Base-by-base conservation (phyloP, 53 echinoderm and acorn worm species). In the Arbacia lixula region DNA sequence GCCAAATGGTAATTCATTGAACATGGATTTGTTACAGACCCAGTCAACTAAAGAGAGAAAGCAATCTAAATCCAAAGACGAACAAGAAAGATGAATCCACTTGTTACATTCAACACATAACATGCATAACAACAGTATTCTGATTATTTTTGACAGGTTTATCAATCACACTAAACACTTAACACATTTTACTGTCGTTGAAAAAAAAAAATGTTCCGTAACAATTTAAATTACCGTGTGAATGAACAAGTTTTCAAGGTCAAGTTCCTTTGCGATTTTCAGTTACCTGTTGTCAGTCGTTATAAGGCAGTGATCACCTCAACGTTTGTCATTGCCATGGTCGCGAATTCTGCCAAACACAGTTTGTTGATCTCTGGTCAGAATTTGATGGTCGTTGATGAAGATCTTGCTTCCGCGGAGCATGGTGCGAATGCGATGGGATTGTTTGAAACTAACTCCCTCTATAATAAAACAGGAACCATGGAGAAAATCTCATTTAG, bases 281-380 rank as follows among this genome's bases (percentile, higher is more conserved):
- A 20, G 19, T 25, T 76, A 54, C 57, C 20, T 51, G 56, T 55
- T 38, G 12, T 76, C 76, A 32, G 19, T 76, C 2, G 76, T 76
- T 4, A n/a, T n/a, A 73, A 53, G 14, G 31, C 74, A 24, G 74
- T 52, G 74, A 73, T 73, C 29, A 4, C 53, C 2, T 30, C 6
- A 22, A 52, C 53, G 30, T 32, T 53, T 12, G 74, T 73, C 74
- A 3, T 53, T 73, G 1, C 2, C 4, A 24, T 54, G 55, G 55
- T 54, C 55, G 55, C 55, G 55, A 54, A 54, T 24, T 24, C 17
- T 54, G 55, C 17, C 22, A 3, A 54, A 12, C 6, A 54, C 4
- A 54, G 5, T 14, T 54, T 54, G 55, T 54, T 24, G 55, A 12
- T 54, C 22, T 54, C 55, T 54, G 55, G 55, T 54, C 6, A 54